These are phyloP conservation scores for Paradisaea rubra DNA, from an alignment of 2,113 vertebrate species.

Conservation along the genomic window DNA sequence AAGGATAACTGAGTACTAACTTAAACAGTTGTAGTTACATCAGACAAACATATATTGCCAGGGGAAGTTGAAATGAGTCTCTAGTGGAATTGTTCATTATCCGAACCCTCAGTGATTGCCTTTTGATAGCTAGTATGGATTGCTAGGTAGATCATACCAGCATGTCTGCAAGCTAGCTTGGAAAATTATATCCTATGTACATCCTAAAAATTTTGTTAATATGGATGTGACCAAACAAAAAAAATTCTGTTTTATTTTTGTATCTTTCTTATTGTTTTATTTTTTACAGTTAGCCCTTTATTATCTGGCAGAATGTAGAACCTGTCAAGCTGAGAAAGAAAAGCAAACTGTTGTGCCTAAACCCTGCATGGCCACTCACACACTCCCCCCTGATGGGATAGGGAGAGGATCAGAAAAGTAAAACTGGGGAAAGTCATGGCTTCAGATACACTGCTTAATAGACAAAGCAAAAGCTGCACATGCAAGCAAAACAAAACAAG, in stretches of 20 bases:
- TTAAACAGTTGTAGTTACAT: neutral
- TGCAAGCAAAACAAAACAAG: neutral
- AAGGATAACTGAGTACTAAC: neutral
- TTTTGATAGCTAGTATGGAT: neutral
- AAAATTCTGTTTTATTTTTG: neutral
- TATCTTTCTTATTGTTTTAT: neutral
- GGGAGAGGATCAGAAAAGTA: neutral
- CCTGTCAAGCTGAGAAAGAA: neutral
- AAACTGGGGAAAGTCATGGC: neutral
- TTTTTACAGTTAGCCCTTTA: neutral
- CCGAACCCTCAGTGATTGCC: neutral
- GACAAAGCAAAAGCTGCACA: neutral
- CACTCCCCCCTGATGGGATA: fast-evolving
- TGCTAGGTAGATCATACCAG: neutral
- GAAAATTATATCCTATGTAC: neutral
- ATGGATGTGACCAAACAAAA: neutral
- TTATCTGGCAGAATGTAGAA: neutral
- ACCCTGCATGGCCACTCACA: neutral
- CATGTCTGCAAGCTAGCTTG: neutral
- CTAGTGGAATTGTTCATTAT: neutral
- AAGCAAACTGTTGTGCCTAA: fast-evolving
- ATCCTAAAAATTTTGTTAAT: neutral
- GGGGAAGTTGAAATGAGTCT: neutral
- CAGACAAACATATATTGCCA: neutral
- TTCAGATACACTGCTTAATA: neutral